Evolutionary conservation across 30 jellyfish, hydroid and myxozoan genomes (phyloP), one percentile per base, ranked within the genome.

Genomic region (Catostylus mosaicus): DNA sequence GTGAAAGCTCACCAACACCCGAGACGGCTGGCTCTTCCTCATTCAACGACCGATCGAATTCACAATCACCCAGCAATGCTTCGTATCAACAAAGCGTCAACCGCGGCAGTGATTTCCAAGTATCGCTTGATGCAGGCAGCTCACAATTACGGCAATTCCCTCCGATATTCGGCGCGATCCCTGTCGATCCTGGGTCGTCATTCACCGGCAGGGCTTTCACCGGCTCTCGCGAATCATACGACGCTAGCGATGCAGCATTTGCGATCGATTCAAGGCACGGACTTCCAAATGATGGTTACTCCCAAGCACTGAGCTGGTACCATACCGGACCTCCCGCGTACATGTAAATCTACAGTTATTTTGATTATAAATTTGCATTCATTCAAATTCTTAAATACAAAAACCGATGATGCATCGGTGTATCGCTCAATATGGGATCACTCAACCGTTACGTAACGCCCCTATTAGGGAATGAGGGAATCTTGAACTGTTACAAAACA

Each of bases 241-340:
- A 76, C 24, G 78, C 43, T 64, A 74, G 34, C 26, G 83, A 76
- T 19, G 26, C 89, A 8, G 19, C 71, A 14, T 82, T 82, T 8
- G 65, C 89, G 5, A 59, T 75, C 54, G 80, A 57, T 7, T 67
- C 92, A 19, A 54, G 87, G 35, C 85, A 65, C 40, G 88, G 62
- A 29, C 80, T 59, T 16, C 73, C 89, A 23, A 64, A 31, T 40
- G 89, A 86, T 1, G 80, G 82, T 1, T 86, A 75, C 54, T n/a
- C 89, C 14, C 96, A 86, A 45, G 73, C 50, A n/a, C 50, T 75
- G 10, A 61, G 36, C 50, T 67, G 87, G 89, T 86, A 65, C 67
- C 96, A 66, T 36, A 14, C 89, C 31, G 96, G 96, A 59, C 96
- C 87, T 14, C 85, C 89, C 8, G 78, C 83, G 3, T 86, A 75